Percentiles rank a stretch among this genome's conserved stretches.
phyloP scores from a whole-genome alignment of 2,113 vertebrate species.

The Peromyscus polionotus region DNA sequence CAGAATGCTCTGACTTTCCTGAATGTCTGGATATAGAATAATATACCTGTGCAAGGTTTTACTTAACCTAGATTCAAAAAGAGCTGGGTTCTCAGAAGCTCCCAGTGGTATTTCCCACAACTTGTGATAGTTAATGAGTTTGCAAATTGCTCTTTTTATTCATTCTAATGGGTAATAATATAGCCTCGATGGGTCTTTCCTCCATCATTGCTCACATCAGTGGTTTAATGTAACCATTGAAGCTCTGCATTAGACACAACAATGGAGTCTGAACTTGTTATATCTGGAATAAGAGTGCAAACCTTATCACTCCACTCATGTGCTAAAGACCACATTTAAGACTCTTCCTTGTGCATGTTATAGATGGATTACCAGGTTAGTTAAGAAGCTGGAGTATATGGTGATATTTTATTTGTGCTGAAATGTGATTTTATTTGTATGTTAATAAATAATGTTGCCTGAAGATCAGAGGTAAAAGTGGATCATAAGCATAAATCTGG shows the following conservation, averaged over 20 bases:
- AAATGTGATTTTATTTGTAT: too few species aligned
- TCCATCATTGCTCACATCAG: neutral
- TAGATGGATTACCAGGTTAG: neutral
- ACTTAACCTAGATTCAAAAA: neutral
- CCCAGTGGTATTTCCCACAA: neutral
- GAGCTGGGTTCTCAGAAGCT: neutral
- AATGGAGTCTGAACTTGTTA: neutral
- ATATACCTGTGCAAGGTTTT: neutral
- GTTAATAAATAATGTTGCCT: too few species aligned
- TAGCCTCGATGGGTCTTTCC: neutral
- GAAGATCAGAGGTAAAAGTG: too few species aligned
- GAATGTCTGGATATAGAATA: neutral
- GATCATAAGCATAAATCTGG: too few species aligned
- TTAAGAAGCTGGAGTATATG: neutral
- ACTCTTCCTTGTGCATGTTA: neutral
- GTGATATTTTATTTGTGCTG: too few species aligned
- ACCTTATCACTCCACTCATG: neutral
- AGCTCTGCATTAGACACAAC: too few species aligned
- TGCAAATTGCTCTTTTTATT: neutral
- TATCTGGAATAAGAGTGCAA: neutral
- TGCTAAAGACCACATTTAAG: neutral
- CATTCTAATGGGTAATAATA: neutral
- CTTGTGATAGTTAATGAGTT: neutral
- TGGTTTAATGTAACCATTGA: neutral
- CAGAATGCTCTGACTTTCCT: neutral